Percentiles rank a stretch among this genome's conserved stretches.
These are phyloP conservation scores for Maniola jurtina DNA, from an alignment of 1,140 invertebrate species.

Conservation along the genomic window DNA sequence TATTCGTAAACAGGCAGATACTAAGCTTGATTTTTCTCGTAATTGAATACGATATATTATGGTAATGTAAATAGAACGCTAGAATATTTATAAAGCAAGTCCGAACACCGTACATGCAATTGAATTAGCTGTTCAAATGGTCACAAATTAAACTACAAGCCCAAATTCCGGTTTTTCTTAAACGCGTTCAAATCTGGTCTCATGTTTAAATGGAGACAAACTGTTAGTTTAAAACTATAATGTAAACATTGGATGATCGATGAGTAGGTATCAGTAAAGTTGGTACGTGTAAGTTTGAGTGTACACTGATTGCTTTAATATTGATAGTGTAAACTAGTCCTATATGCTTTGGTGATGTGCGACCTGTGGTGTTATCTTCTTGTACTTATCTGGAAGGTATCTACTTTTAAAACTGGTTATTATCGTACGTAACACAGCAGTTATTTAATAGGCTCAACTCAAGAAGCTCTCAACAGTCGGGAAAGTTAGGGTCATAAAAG, in stretches of 20 bases:
- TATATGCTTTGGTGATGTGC: no score
- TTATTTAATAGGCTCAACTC: no score
- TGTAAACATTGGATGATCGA: slow-evolving; percentile 2
- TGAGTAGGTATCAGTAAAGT: background rate
- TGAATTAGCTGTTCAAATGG: background rate
- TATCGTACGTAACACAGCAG: no score
- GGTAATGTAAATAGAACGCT: background rate
- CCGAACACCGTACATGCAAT: background rate
- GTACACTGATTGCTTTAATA: background rate
- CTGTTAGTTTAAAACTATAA: background rate
- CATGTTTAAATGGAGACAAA: background rate
- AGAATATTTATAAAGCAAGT: background rate
- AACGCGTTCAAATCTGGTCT: background rate
- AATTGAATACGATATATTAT: background rate
- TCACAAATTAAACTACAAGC: background rate
- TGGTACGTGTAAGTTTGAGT: background rate
- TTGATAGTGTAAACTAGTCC: no score
- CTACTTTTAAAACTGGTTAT: no score
- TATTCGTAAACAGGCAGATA: background rate
- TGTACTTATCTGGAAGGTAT: no score
- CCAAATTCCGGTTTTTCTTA: background rate
- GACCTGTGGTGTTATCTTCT: no score
- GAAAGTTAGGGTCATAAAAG: no score
- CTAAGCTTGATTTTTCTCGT: background rate
- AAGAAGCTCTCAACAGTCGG: no score